phyloP scores from a whole-genome alignment of 2,113 vertebrate species.

The Ictidomys tridecemlineatus region DNA sequence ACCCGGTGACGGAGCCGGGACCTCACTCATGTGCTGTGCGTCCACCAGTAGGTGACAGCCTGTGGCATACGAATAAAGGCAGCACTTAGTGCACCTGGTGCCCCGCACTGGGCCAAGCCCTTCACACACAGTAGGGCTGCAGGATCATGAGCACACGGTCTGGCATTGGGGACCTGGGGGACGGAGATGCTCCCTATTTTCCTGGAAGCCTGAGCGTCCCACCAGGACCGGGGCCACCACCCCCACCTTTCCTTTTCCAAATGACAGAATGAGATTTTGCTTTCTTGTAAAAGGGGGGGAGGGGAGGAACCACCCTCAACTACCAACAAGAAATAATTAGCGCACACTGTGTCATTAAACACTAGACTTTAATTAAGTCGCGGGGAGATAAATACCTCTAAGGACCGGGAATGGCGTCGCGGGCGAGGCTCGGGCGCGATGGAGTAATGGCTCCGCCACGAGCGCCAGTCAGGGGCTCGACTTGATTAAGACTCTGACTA shows the following conservation, averaged over 20 bases:
- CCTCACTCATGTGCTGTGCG: accelerated
- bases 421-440: conserved; percentile 76
- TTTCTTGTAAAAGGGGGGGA: conserved; percentile 47
- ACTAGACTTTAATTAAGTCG: conserved; percentile 90
- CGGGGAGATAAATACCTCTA: conserved; percentile 87
- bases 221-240: accelerated
- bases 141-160: accelerated
- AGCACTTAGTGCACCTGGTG: accelerated
- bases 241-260: conserved; percentile 36
- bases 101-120: accelerated
- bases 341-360: conserved; percentile 88
- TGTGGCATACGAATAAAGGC: accelerated
- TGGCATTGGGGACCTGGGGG: background rate
- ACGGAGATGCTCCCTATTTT: background rate
- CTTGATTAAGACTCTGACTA: conserved; percentile 78
- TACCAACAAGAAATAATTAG: conserved; percentile 88
- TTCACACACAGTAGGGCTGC: background rate
- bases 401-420: conserved; percentile 78
- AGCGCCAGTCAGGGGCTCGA: conserved; percentile 67
- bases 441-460: conserved; percentile 79
- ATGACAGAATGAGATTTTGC: conserved; percentile 76
- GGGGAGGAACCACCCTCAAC: conserved; percentile 72
- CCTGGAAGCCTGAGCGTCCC: background rate
- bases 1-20: accelerated
- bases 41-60: accelerated